Evolutionary conservation across 2,797 vertebrate species (phyloP).

Genomic region (Rhabdophis nuchalis): DNA sequence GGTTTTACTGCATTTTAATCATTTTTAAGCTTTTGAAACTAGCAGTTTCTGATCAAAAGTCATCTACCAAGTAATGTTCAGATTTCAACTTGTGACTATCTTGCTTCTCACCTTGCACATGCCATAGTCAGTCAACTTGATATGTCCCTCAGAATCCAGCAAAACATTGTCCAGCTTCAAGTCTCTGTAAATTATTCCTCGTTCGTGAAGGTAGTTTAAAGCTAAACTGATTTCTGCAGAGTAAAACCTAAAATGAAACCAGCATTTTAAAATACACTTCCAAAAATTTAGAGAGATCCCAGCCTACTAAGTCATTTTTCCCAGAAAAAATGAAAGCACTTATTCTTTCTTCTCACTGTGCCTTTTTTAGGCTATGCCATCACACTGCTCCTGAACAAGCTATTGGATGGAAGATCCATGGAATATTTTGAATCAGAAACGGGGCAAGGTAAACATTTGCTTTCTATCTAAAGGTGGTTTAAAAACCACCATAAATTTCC

Average conservation of each 20-base stretch:
- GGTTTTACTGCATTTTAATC: not conserved
- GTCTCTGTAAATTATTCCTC: conserved; percentile 98
- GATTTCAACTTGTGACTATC: not conserved
- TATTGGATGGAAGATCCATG: not conserved
- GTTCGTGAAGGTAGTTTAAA: conserved; percentile 96
- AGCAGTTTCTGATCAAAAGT: not conserved
- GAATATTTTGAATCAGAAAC: not conserved
- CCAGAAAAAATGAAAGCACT: not conserved
- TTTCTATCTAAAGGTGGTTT: not conserved
- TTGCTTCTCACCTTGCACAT: conserved; percentile 92
- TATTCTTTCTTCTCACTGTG: not conserved
- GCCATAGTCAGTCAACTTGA: conserved; percentile 99
- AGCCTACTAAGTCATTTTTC: not conserved
- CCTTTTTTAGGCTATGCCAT: not conserved
- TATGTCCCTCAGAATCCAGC: conserved; percentile 98
- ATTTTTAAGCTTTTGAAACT: not conserved
- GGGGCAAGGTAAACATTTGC: not conserved
- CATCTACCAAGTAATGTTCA: not conserved
- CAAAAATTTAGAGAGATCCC: not conserved
- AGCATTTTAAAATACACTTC: conserved; percentile 12
- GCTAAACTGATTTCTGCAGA: conserved; percentile 98
- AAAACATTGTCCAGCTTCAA: conserved; percentile 98
- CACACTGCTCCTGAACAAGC: not conserved
- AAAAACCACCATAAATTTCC: not conserved
- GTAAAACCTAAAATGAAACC: conserved; percentile 85